These are phyloP conservation scores for Rhagoletis pomonella DNA, from an alignment of 1,140 invertebrate genomes.

Conservation along the genomic window DNA sequence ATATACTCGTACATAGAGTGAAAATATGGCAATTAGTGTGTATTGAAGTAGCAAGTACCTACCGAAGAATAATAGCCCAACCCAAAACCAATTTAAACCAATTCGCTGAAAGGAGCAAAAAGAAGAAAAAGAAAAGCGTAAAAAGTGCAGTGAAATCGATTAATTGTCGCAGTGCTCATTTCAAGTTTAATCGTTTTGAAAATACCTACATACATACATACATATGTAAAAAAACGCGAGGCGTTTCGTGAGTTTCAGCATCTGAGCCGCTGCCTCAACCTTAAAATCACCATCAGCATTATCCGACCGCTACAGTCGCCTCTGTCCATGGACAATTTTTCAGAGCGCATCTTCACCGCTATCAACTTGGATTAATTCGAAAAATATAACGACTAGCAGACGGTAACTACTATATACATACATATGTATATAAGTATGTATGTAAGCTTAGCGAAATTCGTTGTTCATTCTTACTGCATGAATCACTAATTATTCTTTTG, in stretches of 20 bases:
- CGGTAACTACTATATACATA: slow-evolving; percentile 1
- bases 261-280: not conserved
- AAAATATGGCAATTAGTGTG: slow-evolving; percentile 38
- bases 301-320: not conserved
- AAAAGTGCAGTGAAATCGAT: not conserved
- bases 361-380: not conserved
- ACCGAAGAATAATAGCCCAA: not conserved
- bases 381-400: not conserved
- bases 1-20: not conserved
- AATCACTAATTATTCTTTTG: slow-evolving; percentile 41
- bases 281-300: not conserved
- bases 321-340: not conserved
- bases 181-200: not conserved
- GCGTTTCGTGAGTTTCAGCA: not conserved
- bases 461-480: slow-evolving; percentile 4
- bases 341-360: not conserved
- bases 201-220: not conserved
- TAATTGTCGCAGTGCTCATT: not conserved
- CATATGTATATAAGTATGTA: not conserved
- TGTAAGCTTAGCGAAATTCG: not conserved
- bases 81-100: not conserved
- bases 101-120: not conserved
- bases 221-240: not conserved
- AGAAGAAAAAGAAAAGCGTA: not conserved
- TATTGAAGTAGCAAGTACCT: slow-evolving; percentile 28